phyloP scores from a whole-genome alignment of 2,888 invertebrate genomes.

The Agriopis aurantiaria region DNA sequence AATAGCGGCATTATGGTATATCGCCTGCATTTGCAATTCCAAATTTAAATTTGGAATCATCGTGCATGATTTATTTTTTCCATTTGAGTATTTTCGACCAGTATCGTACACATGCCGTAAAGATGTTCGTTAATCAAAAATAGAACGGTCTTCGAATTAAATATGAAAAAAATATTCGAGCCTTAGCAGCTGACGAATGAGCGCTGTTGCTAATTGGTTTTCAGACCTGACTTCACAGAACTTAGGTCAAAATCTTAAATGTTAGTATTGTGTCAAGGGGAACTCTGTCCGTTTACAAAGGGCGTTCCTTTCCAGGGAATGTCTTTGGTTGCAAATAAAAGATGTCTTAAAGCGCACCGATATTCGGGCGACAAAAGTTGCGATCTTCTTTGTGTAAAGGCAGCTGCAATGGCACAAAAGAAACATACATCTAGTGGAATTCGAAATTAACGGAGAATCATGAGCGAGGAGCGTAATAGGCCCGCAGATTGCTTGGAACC shows the following conservation, averaged over 20 bases:
- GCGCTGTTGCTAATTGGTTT: constrained; percentile 68
- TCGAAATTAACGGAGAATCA: constrained; percentile 80
- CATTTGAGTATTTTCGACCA: constrained; percentile 60
- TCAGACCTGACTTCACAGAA: constrained; percentile 68
- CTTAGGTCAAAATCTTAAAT: constrained; percentile 60
- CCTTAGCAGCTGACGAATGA: constrained; percentile 67
- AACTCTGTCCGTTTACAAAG: constrained; percentile 68
- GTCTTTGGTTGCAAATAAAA: constrained; percentile 72
- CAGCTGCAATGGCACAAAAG: constrained; percentile 80
- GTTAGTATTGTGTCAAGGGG: constrained; percentile 59
- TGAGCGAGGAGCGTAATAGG: constrained; percentile 76
- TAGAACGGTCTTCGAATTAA: constrained; percentile 62
- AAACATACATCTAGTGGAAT: constrained; percentile 73
- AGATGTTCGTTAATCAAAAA: constrained; percentile 66
- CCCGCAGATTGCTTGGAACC: constrained; percentile 79
- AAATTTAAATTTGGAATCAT: constrained; percentile 73
- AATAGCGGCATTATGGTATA: constrained; percentile 82
- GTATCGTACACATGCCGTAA: constrained; percentile 68
- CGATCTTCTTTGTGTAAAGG: constrained; percentile 77
- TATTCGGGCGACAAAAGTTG: constrained; percentile 81
- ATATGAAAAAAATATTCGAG: constrained; percentile 58
- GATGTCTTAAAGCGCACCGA: constrained; percentile 74
- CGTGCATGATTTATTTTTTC: constrained; percentile 78
- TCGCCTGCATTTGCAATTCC: constrained; percentile 79
- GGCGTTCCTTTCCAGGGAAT: constrained; percentile 77